phyloP scores from a whole-genome alignment of 2,888 invertebrate species.

The Agyllia agylla region DNA sequence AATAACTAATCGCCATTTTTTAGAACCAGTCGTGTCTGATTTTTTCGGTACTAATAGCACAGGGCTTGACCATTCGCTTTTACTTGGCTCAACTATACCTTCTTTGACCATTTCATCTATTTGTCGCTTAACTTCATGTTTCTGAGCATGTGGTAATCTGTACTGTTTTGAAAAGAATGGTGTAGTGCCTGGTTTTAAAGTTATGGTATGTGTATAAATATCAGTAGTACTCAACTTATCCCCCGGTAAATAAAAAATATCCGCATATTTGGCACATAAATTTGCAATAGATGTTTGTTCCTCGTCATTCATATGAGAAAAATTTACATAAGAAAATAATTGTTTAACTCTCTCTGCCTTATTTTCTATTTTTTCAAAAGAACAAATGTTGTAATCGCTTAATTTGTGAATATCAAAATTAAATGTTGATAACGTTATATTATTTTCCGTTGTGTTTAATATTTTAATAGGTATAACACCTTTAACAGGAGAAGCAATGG shows the following conservation, averaged over 20 bases:
- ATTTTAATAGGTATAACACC: background rate
- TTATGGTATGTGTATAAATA: background rate
- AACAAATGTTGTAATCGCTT: background rate
- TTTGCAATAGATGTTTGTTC: background rate
- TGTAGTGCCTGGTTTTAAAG: background rate
- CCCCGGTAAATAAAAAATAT: constrained; percentile 1
- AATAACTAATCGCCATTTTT: background rate
- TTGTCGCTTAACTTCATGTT: background rate
- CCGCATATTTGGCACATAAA: background rate
- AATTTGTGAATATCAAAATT: background rate
- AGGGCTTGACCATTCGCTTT: background rate
- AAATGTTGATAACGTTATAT: background rate
- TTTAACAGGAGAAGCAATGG: background rate
- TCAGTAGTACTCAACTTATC: background rate
- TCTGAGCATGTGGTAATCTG: background rate
- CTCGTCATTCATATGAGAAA: background rate
- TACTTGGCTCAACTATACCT: background rate
- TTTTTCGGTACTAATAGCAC: background rate
- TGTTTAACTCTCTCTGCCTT: background rate
- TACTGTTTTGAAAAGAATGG: background rate
- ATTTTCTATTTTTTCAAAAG: background rate
- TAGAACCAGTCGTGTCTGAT: background rate
- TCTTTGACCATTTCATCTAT: background rate
- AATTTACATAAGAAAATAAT: background rate
- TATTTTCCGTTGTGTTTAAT: background rate